Percentiles rank a stretch among this genome's conserved stretches.
Evolutionary conservation across 1,140 invertebrate genomes (phyloP).

Genomic region (Archivesica marissinica): DNA sequence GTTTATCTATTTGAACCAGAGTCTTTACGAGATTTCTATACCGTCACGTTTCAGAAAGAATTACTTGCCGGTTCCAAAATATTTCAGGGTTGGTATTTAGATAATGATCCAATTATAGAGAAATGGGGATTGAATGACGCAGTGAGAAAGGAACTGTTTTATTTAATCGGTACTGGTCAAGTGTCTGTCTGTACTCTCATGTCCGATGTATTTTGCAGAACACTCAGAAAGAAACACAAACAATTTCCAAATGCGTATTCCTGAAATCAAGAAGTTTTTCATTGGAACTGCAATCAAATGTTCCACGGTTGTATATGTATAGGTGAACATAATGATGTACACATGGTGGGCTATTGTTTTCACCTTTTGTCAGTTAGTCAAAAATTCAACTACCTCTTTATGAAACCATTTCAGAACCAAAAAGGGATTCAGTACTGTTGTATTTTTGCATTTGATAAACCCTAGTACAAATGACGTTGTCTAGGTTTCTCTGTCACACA

Average conservation of each 20-base stretch:
- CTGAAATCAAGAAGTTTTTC: background rate
- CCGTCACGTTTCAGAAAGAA: slow-evolving; percentile 1
- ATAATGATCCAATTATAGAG: background rate
- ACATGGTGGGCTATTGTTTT: background rate
- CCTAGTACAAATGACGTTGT: too few relatives aligned
- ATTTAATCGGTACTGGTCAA: background rate
- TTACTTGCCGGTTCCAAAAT: background rate
- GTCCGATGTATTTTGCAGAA: slow-evolving; percentile 8
- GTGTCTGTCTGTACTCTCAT: background rate
- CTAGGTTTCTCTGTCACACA: too few relatives aligned
- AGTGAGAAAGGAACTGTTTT: background rate
- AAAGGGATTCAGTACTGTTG: too few relatives aligned
- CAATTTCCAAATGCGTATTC: slow-evolving; percentile 11
- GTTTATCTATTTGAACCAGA: background rate
- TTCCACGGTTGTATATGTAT: too few relatives aligned
- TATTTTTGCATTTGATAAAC: too few relatives aligned
- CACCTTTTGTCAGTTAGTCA: too few relatives aligned
- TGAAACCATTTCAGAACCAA: too few relatives aligned
- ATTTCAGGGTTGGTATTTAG: background rate
- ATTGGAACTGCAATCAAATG: too few relatives aligned
- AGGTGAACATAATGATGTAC: too few relatives aligned
- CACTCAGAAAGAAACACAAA: background rate
- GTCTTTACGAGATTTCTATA: slow-evolving; percentile 18
- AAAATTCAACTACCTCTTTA: too few relatives aligned
- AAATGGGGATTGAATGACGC: background rate